Percentiles rank a stretch among this genome's conserved stretches.
These are phyloP conservation scores for Microplitis demolitor DNA, from an alignment of 1,140 invertebrate species.

Conservation along the genomic window DNA sequence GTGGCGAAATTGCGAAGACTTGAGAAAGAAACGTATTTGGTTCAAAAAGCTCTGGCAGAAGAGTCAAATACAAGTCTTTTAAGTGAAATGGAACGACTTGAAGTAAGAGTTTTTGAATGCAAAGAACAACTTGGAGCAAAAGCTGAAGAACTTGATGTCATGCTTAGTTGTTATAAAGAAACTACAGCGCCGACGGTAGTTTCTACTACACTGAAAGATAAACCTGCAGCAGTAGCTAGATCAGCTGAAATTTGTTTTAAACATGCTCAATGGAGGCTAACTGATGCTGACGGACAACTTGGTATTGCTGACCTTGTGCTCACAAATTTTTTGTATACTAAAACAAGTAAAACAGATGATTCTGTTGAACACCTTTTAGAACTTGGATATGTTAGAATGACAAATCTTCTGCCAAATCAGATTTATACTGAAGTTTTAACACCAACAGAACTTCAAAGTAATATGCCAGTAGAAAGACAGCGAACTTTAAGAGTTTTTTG, in stretches of 20 bases:
- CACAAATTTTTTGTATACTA: conserved; percentile 96
- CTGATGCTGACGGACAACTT: conserved; percentile 95
- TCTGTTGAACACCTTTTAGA: conserved; percentile 96
- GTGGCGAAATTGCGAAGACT: conserved; percentile 80
- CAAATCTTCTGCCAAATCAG: conserved; percentile 92
- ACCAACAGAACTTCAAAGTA: conserved; percentile 84
- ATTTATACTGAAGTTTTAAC: conserved; percentile 91
- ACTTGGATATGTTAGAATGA: conserved; percentile 95
- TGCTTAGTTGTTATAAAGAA: conserved; percentile 86
- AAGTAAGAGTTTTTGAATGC: conserved; percentile 81
- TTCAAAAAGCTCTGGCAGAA: conserved; percentile 80
- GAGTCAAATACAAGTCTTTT: conserved; percentile 70
- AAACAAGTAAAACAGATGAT: conserved; percentile 95
- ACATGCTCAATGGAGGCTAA: conserved; percentile 97
- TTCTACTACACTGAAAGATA: conserved; percentile 61
- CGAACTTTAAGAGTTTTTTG: conserved; percentile 87
- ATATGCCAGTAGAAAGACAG: conserved; percentile 84
- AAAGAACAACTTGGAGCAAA: conserved; percentile 85
- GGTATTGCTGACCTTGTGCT: conserved; percentile 95
- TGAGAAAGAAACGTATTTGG: conserved; percentile 90
- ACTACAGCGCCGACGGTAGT: conserved; percentile 62
- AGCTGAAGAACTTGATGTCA: conserved; percentile 92
- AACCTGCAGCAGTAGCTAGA: conserved; percentile 77
- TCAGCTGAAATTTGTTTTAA: conserved; percentile 98
- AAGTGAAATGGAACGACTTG: conserved; percentile 72